Base-by-base conservation (phyloP, 2,888 invertebrate genomes). In the Drosophila borealis region DNA sequence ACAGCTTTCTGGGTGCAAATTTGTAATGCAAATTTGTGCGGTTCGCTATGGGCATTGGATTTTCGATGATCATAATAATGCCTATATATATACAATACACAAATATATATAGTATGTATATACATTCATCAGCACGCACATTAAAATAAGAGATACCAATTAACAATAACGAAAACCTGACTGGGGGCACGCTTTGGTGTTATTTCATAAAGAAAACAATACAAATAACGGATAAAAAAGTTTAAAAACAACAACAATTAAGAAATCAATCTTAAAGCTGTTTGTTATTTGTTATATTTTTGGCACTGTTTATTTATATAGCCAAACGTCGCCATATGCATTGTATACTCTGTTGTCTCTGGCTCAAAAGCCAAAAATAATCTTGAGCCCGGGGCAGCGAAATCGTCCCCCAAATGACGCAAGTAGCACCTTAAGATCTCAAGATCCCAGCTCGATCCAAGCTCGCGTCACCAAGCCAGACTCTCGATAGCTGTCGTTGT, bases 161-260 rank as follows among this genome's bases (percentile, higher is more conserved):
- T 81, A 86, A 75, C 78, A 89, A 80, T 79, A 85, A 74, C 67
- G 82, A 86, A 83, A 88, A 79, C 71, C 80, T 89, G 90, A 87
- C 82, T 82, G 70, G 74, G 69, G 88, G 87, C 88, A 87, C 90
- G 85, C 89, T 88, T 89, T 83, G 71, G 80, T 61, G 74, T 87
- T 89, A 82, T 82, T 83, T 85, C 69, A 83, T 88, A 74, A 62
- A 57, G 48, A 44, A 42, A 62, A n/a, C 44, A 62, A 65, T 36
- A 50, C 46, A 53, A 71, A 71, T 59, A 81, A 62, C 56, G 56
- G 65, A 46, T 49, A 69, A 71, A 70, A 69, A 54, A 46, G 34
- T 21, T 34, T 45, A 64, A 50, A 67, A 62, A 60, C 39, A 68
- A 60, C 48, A 71, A 60, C 46, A 69, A 68, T 61, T 51, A 46